phyloP scores from a whole-genome alignment of 2,888 invertebrate genomes.

The Melipona bicolor region DNA sequence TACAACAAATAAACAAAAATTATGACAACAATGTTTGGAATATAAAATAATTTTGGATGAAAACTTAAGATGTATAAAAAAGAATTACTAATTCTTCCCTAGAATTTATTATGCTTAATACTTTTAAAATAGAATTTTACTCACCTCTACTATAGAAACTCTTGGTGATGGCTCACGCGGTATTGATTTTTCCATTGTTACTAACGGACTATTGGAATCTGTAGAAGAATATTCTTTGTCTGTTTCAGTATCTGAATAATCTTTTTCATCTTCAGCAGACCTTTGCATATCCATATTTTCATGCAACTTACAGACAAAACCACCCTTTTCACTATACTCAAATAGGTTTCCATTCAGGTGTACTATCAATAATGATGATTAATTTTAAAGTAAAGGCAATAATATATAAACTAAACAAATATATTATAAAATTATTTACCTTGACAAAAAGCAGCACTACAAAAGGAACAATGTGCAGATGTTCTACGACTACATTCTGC shows the following conservation, averaged over 20 bases:
- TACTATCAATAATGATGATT: slow-evolving; percentile 58
- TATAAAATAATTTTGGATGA: slow-evolving; percentile 8
- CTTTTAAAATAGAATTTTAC: slow-evolving; percentile 56
- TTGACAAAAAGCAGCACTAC: slow-evolving; percentile 80
- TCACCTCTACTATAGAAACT: slow-evolving; percentile 82
- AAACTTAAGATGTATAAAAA: slow-evolving; percentile 26
- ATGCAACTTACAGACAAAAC: slow-evolving; percentile 76
- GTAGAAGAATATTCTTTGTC: slow-evolving; percentile 75
- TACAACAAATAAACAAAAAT: slow-evolving; percentile 26
- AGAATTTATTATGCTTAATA: slow-evolving; percentile 14
- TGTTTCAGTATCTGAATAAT: slow-evolving; percentile 75
- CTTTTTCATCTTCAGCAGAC: slow-evolving; percentile 68
- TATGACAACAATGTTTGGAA: slow-evolving; percentile 17
- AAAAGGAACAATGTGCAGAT: slow-evolving; percentile 77
- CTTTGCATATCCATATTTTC: slow-evolving; percentile 65
- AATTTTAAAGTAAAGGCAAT: slow-evolving; percentile 5
- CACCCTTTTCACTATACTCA: slow-evolving; percentile 71
- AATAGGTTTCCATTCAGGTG: slow-evolving; percentile 77
- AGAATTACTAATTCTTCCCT: slow-evolving; percentile 25
- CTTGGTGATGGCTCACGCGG: slow-evolving; percentile 77
- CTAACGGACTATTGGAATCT: slow-evolving; percentile 73
- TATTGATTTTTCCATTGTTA: slow-evolving; percentile 66
- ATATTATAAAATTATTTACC: slow-evolving; percentile 61
- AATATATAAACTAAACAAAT: background rate
- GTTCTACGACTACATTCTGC: slow-evolving; percentile 78